Conservation (phyloP, 2,888 invertebrate genomes). For the Calephelis perditalis region DNA sequence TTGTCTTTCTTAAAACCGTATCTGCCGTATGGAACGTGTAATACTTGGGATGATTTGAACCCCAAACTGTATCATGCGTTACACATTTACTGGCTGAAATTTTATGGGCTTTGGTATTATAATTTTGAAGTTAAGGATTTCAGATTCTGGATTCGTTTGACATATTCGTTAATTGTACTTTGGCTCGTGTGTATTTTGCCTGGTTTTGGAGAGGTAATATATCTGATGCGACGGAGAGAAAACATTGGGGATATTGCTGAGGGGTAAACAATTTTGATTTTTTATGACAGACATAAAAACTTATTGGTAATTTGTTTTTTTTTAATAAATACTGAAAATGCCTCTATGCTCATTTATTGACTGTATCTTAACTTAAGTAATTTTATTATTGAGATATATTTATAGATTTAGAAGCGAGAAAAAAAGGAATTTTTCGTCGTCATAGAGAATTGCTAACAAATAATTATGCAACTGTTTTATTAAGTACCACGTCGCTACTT, state of each 20-base stretch:
- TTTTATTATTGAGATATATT: too few species aligned
- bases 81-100: conserved; percentile 71
- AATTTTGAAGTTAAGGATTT: conserved; percentile 43
- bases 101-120: conserved; percentile 73
- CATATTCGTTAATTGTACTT: conserved; percentile 54
- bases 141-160: conserved; percentile 54
- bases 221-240: conserved; percentile 81
- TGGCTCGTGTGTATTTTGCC: conserved; percentile 71
- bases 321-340: too few species aligned
- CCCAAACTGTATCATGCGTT: conserved; percentile 63
- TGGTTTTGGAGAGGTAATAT: conserved; percentile 80
- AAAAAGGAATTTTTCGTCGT: too few species aligned
- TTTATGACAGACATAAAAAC: neutral
- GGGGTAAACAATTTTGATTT: conserved; percentile 45
- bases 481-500: too few species aligned
- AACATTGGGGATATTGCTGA: conserved; percentile 80
- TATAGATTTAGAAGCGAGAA: too few species aligned
- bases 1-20: conserved; percentile 38
- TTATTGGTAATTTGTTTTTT: too few species aligned
- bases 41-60: conserved; percentile 59
- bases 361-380: neutral
- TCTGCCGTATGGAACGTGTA: conserved; percentile 59
- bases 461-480: too few species aligned
- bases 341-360: neutral
- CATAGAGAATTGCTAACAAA: too few species aligned